Evolutionary conservation across 2,797 vertebrate genomes (phyloP).

Genomic region (Platalea minor): DNA sequence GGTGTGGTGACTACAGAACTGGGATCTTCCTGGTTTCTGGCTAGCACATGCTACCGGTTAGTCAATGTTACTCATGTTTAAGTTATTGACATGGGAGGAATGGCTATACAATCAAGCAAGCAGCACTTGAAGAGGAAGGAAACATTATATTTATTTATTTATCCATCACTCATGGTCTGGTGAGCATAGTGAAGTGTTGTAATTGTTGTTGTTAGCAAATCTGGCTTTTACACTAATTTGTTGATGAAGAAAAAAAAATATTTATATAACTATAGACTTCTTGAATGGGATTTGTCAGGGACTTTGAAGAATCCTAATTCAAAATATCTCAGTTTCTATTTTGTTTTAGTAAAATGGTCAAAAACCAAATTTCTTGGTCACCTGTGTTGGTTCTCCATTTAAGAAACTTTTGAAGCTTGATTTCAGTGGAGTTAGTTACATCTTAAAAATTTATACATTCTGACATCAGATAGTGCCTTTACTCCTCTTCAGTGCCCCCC

Average conservation of each 20-base stretch:
- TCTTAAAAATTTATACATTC: background rate
- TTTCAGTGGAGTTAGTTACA: background rate
- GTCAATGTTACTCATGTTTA: background rate
- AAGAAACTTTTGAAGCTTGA: background rate
- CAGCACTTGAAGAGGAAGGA: background rate
- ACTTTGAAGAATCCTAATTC: background rate
- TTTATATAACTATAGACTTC: background rate
- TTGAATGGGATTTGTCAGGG: background rate
- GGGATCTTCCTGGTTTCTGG: background rate
- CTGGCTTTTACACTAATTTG: background rate
- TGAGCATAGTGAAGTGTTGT: background rate
- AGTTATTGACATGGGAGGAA: background rate
- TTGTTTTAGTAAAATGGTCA: background rate
- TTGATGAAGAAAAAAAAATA: background rate
- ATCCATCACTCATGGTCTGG: accelerated
- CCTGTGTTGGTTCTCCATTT: background rate
- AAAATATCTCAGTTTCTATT: background rate
- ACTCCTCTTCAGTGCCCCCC: background rate
- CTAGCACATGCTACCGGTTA: background rate
- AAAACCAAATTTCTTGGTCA: background rate
- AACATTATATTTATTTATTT: background rate
- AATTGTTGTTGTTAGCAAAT: background rate
- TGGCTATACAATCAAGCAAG: background rate
- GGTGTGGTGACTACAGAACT: background rate
- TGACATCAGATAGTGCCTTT: background rate